Evolutionary conservation across 2,888 invertebrate species (phyloP).

Genomic region (Julus scandinavius): DNA sequence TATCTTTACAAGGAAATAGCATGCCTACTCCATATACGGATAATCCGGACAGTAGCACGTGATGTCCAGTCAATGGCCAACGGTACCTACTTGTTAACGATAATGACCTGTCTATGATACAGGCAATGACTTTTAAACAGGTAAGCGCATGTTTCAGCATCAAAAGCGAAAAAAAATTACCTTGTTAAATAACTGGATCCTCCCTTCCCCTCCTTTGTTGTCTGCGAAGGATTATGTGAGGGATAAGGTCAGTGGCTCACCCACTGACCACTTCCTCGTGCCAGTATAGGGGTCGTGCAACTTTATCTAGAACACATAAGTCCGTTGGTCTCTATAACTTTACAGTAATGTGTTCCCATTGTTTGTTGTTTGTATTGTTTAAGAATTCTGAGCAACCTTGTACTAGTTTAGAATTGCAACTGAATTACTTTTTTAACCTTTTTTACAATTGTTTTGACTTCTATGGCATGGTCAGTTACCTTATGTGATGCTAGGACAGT

Average conservation of each 20-base stretch:
- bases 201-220: background rate
- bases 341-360: background rate
- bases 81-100: background rate
- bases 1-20: no score
- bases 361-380: background rate
- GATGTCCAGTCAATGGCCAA: background rate
- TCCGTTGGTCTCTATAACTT: background rate
- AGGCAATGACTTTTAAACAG: background rate
- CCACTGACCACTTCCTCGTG: conserved; percentile 16
- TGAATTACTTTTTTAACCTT: no score
- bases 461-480: no score
- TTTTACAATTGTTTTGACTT: no score
- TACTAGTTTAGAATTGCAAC: no score
- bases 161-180: background rate
- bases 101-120: background rate
- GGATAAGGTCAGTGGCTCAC: conserved; percentile 8
- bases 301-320: background rate
- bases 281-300: background rate
- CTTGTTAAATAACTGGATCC: background rate
- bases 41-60: background rate
- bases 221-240: background rate
- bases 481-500: no score
- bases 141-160: background rate
- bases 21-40: background rate
- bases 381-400: background rate